A percentile compares a stretch with the other conserved stretches of the same genome.
phyloP scores from a whole-genome alignment of 2,888 invertebrate species.

The Matsumyia berberina region DNA sequence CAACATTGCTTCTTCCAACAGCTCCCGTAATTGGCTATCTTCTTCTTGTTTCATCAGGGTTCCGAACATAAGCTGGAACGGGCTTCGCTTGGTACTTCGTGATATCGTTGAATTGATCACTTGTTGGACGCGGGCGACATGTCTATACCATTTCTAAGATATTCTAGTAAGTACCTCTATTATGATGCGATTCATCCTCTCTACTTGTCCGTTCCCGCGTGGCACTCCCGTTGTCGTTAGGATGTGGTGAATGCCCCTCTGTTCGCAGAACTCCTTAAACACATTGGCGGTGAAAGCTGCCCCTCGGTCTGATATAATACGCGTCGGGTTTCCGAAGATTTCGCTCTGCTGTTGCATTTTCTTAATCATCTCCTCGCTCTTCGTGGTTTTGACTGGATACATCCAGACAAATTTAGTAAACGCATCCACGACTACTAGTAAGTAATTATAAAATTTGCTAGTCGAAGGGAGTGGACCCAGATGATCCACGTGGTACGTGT shows the following conservation, averaged over 20 bases:
- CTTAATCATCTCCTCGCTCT: too few species aligned
- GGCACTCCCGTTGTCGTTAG: background rate
- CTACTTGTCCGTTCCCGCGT: background rate
- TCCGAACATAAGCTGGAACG: too few species aligned
- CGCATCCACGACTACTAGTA: too few species aligned
- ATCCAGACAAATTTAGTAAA: too few species aligned
- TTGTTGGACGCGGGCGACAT: too few species aligned
- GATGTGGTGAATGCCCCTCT: background rate
- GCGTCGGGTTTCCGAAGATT: conserved; percentile 1
- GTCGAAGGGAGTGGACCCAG: too few species aligned
- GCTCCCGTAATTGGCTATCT: too few species aligned
- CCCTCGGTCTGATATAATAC: conserved; percentile 8
- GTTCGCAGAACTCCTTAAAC: background rate
- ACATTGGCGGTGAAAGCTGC: background rate
- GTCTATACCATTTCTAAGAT: conserved; percentile 9
- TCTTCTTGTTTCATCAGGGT: too few species aligned
- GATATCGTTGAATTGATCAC: conserved; percentile 9
- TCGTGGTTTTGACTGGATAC: too few species aligned
- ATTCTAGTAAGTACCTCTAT: conserved; percentile 12
- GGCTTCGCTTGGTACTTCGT: background rate
- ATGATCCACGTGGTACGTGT: background rate
- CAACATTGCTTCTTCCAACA: too few species aligned
- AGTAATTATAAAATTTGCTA: too few species aligned
- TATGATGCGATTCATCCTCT: background rate
- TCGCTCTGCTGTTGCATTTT: background rate